Evolutionary conservation across 30 jellyfish, hydroid and myxozoan genomes (phyloP), one percentile per base, ranked within the genome.

Genomic region (Sanderia malayensis): DNA sequence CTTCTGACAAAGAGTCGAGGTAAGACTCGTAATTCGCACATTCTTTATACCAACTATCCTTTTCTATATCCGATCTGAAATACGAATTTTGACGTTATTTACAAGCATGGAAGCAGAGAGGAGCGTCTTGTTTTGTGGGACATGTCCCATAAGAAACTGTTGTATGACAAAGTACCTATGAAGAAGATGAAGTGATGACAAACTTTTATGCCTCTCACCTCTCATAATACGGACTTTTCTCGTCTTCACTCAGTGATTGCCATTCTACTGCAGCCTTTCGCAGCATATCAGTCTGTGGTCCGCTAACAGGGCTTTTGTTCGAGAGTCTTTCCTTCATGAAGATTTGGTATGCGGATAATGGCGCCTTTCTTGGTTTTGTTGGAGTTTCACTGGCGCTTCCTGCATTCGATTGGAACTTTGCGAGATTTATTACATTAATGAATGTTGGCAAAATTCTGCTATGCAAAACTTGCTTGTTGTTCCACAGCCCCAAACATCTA

Each of bases 1-100:
- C 82, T 31, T 78, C 89, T 44, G 89, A 64, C 20, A 78, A 34
- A 20, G 89, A 78, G 46, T 78, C 89, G 0, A 78, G 82, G 66
- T 44, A 78, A 6, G 76, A 72, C 58, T 78, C 89, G 45, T 78
- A 78, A 2, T 78, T 22, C 7, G 89, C 89, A 46, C 89, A 67
- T 4, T 67, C 80, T 49, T 71, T 65, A 73, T 62, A 62, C 89
- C 89, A 78, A 29, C 45, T 63, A 13, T 78, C 89, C 46, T 58
- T 78, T 57, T 78, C 82, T 24, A 71, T 6, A 44, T 78, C 82
- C 1, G 89, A 78, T 61, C 89, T 78, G 66, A 24, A 22, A 11
- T 32, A 1, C n/a, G n/a, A n/a, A n/a, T n/a, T n/a, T n/a, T n/a
- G n/a, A n/a, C n/a, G n/a, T n/a, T n/a, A n/a, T n/a, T n/a, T n/a